Base-by-base conservation (phyloP, 2,797 vertebrate genomes). In the Cryptoblepharus egeriae region DNA sequence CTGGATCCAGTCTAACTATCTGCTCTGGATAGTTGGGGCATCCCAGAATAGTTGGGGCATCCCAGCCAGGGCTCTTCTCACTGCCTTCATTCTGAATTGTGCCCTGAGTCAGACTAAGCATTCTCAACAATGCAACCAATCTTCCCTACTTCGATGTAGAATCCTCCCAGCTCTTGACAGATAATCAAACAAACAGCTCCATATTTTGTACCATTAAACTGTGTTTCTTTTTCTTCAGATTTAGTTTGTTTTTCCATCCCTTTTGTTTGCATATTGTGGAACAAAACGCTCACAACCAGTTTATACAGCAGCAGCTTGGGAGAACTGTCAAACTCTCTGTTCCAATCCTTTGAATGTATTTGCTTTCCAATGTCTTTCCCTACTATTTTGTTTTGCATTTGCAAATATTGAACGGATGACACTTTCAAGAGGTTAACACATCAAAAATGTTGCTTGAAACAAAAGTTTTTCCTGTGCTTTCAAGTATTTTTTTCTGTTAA, bases 171-270 rank as follows among this genome's bases (percentile, higher is more conserved):
- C 77, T 90, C 28, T 77, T 57, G 63, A 20, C 39, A 80, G 83
- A 74, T 83, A 90, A 87, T 85, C 45, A 88, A 80, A 18, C 71
- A 4, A 81, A 79, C 77, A 91, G 86, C 80, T 91, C 86, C 69
- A 84, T 28, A 75, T 82, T 45, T 55, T 82, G 32, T 8, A 42
- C 37, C 75, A 60, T 58, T 58, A 24, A 57, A 73, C 9, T 78
- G 42, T 61, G 37, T 28, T 77, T 77, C 35, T 82, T 84, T 65
- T 11, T 5, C n/a, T n/a, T n/a, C n/a, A n/a, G n/a, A n/a, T 42
- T 42, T 42, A 37, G 9, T 49, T 61, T 69, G 26, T 52, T 90
- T 63, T 87, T 83, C 79, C 80, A 0, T 1, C 30, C 7, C 32
- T 77, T 87, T 84, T 76, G n/a, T 79, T 77, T 60, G 35, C 76